Evolutionary conservation across 2,888 invertebrate species (phyloP).

Genomic region (Lepidocyrtinus sp.): DNA sequence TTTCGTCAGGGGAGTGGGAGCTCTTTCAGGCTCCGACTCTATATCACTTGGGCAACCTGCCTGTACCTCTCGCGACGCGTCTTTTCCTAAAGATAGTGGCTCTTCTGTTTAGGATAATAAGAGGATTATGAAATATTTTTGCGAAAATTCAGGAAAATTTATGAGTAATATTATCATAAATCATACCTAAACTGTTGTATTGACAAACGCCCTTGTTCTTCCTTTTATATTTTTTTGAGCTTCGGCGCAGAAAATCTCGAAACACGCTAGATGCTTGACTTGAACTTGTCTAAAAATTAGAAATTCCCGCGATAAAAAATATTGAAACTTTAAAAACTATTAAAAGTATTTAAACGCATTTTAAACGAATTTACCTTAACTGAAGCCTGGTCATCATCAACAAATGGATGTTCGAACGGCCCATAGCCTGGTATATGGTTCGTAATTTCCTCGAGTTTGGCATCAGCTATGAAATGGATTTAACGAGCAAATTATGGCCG

Average conservation of each 20-base stretch:
- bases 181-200: slow-evolving; percentile 44
- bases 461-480: slow-evolving; percentile 63
- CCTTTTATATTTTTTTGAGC: slow-evolving; percentile 70
- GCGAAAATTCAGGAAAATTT: too few relatives aligned
- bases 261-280: slow-evolving; percentile 81
- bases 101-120: slow-evolving; percentile 30
- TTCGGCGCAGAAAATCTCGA: slow-evolving; percentile 78
- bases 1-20: slow-evolving; percentile 48
- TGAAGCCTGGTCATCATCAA: slow-evolving; percentile 69
- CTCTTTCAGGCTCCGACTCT: slow-evolving; percentile 49
- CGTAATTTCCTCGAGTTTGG: slow-evolving; percentile 67
- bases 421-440: slow-evolving; percentile 65
- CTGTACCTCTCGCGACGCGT: slow-evolving; percentile 19
- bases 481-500: slow-evolving; percentile 67
- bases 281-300: slow-evolving; percentile 77
- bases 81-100: slow-evolving; percentile 17
- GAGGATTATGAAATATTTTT: neutral
- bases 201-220: slow-evolving; percentile 55
- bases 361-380: slow-evolving; percentile 65
- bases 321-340: neutral
- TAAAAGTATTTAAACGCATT: neutral
- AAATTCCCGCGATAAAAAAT: slow-evolving; percentile 30
- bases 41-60: slow-evolving; percentile 34
- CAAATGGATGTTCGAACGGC: slow-evolving; percentile 62
- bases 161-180: too few relatives aligned